Evolutionary conservation across 2,113 vertebrate species (phyloP), one percentile per base, ranked within the genome.

Genomic region (Pithys albifrons): DNA sequence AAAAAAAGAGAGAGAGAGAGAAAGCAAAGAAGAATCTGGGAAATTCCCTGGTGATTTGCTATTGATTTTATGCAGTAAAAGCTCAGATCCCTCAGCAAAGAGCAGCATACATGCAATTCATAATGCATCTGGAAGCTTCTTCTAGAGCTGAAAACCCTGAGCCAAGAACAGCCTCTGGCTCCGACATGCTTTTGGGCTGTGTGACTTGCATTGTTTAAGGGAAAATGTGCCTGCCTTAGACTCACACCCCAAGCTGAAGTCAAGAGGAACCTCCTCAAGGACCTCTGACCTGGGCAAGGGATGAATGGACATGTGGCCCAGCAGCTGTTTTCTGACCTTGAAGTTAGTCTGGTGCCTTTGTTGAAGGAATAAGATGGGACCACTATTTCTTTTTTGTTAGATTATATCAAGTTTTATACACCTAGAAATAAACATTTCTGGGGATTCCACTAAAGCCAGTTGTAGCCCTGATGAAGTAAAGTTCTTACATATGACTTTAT

Each of bases 111-210:
- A 6, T 27, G 51, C 28, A 79, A 33, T 24, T 20, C 11, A 0
- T 41, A 51, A 72, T 57, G 62, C 59, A 88, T 86, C 59, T 93
- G 77, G 78, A 93, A 93, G 82, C 54, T 85, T 72, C 76, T 93
- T 73, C 61, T 89, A 41, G 45, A 85, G 28, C 58, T 86, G 55
- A 83, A 93, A 80, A n/a, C 25, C n/a, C 46, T 1, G 5, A 85
- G 71, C 55, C 71, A 83, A 90, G 58, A 91, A 19, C 54, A 77
- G 52, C 13, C 37, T 94, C 78, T 94, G 93, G 25, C 29, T 90
- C 43, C 35, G 85, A 80, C 28, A 27, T 74, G 64, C 29, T 80
- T 86, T 45, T 59, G 64, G 33, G 67, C 64, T 71, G 14, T 28
- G 20, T 70, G 43, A 74, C 33, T 76, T 86, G 41, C 24, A 48